phyloP scores from a whole-genome alignment of 1,140 invertebrate genomes.

The Trichonephila inaurata region DNA sequence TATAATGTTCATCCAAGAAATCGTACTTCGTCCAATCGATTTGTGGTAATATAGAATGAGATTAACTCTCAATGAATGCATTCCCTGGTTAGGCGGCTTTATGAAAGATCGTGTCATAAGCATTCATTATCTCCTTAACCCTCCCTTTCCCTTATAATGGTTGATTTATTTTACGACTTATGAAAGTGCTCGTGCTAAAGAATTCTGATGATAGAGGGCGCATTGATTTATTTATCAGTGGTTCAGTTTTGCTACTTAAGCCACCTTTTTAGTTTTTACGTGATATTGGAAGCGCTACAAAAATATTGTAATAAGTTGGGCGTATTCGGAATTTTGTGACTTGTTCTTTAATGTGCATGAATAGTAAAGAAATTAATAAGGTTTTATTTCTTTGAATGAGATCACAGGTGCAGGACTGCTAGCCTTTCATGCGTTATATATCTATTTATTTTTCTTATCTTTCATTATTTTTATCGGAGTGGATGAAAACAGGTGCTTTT shows the following conservation, averaged over 20 bases:
- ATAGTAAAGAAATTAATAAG: not conserved
- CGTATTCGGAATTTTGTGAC: too few relatives aligned
- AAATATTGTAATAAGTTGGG: not conserved
- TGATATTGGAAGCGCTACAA: not conserved
- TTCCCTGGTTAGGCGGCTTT: conserved; percentile 14
- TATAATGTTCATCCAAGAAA: not conserved
- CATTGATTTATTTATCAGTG: conserved; percentile 46
- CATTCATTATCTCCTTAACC: conserved; percentile 53
- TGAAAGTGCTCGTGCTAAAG: conserved; percentile 39
- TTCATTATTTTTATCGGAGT: not conserved
- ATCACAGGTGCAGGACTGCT: not conserved
- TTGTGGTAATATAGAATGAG: not conserved
- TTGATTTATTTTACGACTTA: conserved; percentile 63
- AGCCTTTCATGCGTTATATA: not conserved
- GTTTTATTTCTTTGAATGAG: conserved; percentile 2
- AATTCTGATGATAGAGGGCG: conserved; percentile 9
- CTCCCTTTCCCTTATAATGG: conserved; percentile 43
- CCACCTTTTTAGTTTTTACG: conserved; percentile 18
- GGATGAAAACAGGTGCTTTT: conserved; percentile 3
- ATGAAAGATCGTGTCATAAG: conserved; percentile 48
- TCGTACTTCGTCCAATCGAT: not conserved
- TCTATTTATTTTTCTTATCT: not conserved
- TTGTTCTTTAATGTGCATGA: not conserved
- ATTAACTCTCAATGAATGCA: not conserved
- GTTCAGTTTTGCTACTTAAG: not conserved